Conservation (phyloP, 2,113 vertebrate genomes). For the Sarotherodon lohbergeri region DNA sequence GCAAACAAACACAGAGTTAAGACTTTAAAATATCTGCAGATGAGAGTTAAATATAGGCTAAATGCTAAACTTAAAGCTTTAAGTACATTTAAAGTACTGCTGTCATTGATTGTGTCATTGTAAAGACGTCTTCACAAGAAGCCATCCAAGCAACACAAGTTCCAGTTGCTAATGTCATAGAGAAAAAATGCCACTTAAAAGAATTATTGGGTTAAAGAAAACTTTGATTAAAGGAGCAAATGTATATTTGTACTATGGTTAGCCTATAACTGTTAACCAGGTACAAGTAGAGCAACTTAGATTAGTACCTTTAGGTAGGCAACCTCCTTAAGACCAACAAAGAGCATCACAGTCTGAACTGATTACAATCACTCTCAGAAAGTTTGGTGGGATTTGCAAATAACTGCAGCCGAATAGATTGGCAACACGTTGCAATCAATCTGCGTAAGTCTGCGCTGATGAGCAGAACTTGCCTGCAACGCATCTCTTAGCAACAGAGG, state of each 20-base stretch:
- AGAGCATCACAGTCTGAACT: neutral
- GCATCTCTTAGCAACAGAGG: neutral
- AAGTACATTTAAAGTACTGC: neutral
- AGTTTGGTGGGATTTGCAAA: neutral
- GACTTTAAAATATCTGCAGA: neutral
- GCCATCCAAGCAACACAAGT: neutral
- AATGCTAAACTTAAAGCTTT: neutral
- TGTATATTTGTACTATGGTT: neutral
- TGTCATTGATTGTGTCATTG: neutral
- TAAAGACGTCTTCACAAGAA: neutral
- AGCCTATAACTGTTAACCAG: neutral
- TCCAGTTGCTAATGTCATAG: neutral
- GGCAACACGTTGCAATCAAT: neutral
- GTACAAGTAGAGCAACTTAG: neutral
- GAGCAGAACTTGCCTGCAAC: neutral
- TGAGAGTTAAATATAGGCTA: neutral
- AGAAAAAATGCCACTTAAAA: neutral
- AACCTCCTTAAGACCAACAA: neutral
- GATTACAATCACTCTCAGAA: neutral
- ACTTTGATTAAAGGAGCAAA: neutral
- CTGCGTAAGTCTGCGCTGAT: neutral
- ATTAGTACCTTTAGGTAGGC: neutral
- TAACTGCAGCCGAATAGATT: neutral
- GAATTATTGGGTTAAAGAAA: neutral
- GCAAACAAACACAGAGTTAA: constrained; percentile 17